Percentiles rank a stretch among this genome's conserved stretches.
phyloP scores from a whole-genome alignment of 53 echinoderm and acorn worm genomes.

The Actinopyga echinites region DNA sequence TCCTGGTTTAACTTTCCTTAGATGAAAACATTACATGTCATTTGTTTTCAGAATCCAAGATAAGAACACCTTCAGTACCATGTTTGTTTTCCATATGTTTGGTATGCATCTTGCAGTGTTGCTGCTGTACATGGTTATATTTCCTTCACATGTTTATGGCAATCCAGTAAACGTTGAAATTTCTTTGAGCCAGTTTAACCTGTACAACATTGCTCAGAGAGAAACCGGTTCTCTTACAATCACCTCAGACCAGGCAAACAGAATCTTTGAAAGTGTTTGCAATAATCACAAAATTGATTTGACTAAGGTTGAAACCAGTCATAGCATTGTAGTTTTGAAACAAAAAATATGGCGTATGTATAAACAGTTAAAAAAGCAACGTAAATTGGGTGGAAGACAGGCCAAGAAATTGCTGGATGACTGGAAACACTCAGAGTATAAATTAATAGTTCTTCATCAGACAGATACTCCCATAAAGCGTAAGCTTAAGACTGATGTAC shows the following conservation, averaged over 20 bases:
- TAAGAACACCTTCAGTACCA: slow-evolving; percentile 10
- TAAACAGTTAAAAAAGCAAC: slow-evolving; percentile 10
- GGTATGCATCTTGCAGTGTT: slow-evolving; percentile 16
- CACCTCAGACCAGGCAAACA: too few species aligned
- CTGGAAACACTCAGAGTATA: background rate
- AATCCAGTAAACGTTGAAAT: too few species aligned
- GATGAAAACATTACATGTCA: background rate
- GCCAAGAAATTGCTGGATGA: background rate
- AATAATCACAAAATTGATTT: slow-evolving; percentile 12
- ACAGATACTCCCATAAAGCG: background rate
- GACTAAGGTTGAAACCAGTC: background rate
- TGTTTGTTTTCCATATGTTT: background rate
- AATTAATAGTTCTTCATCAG: background rate
- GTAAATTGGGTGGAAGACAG: slow-evolving; percentile 24
- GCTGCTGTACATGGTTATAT: too few species aligned
- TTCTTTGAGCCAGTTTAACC: too few species aligned
- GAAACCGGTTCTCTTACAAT: too few species aligned
- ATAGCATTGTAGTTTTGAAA: background rate
- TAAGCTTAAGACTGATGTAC: slow-evolving; percentile 4
- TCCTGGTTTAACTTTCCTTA: too few species aligned
- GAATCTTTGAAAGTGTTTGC: too few species aligned
- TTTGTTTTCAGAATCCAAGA: background rate
- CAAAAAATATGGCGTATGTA: slow-evolving; percentile 3
- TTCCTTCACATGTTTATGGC: too few species aligned
- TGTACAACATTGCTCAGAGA: too few species aligned